Evolutionary conservation across 35 echinoderm and acorn worm species (phyloP).

Genomic region (Anneissia japonica): DNA sequence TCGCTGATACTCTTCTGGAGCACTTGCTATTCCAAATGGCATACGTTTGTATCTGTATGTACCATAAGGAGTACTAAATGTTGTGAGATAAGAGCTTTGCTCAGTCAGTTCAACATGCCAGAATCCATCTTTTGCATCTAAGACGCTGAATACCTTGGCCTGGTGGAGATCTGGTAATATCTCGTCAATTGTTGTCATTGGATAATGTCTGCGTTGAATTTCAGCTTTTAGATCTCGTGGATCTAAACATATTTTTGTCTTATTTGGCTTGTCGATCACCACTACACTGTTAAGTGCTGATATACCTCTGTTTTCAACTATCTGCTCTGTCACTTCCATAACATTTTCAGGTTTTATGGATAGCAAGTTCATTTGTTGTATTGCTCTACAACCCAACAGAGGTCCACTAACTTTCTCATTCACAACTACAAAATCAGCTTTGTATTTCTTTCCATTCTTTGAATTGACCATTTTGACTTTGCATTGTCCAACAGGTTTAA

Average conservation of each 20-base stretch:
- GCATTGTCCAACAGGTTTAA: constrained; percentile 28
- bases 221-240: not conserved
- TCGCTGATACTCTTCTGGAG: no score
- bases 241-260: no score
- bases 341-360: no score
- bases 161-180: no score
- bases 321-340: no score
- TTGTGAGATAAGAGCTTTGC: constrained; percentile 1
- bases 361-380: constrained; percentile 52
- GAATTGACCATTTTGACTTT: constrained; percentile 50
- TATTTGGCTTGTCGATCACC: no score
- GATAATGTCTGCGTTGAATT: not conserved
- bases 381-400: constrained; percentile 29
- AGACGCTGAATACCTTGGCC: constrained; percentile 3
- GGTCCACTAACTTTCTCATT: constrained; percentile 22
- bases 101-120: constrained; percentile 37
- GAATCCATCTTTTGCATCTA: constrained; percentile 30
- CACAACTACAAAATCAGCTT: constrained; percentile 46
- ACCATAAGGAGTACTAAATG: not conserved
- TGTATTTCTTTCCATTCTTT: constrained; percentile 49
- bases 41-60: not conserved
- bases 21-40: no score
- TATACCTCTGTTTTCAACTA: no score
- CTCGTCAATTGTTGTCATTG: no score
- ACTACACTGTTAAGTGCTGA: no score